Conservation (phyloP, 2,797 vertebrate species). For the Trachurus trachurus region DNA sequence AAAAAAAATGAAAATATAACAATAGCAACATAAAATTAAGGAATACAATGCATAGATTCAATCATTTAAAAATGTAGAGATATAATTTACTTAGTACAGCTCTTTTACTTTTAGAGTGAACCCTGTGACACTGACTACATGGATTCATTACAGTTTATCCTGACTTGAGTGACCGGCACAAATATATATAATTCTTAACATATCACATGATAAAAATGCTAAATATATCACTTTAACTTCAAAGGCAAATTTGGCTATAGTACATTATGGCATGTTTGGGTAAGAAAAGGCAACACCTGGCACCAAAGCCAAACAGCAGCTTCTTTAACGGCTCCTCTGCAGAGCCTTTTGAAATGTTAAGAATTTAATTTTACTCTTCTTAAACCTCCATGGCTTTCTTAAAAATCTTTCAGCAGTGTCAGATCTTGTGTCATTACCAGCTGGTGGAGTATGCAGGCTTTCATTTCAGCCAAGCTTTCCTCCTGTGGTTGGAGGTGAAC, state of each 20-base stretch:
- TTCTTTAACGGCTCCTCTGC: conserved; percentile 63
- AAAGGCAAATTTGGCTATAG: conserved; percentile 83
- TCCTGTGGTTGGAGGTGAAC: conserved; percentile 12
- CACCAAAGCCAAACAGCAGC: conserved; percentile 77
- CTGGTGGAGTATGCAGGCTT: conserved; percentile 22
- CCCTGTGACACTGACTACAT: conserved; percentile 77
- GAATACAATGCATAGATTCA: conserved; percentile 95
- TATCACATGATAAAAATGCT: conserved; percentile 77
- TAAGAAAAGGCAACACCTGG: conserved; percentile 79
- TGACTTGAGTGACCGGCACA: conserved; percentile 86
- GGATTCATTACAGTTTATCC: conserved; percentile 80
- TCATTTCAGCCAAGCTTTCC: conserved; percentile 21
- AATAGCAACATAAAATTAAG: conserved; percentile 90
- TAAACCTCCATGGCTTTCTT: conserved; percentile 30
- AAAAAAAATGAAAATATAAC: conserved; percentile 81
- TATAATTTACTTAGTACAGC: conserved; percentile 88
- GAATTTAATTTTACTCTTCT: conserved; percentile 38
- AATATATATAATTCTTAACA: conserved; percentile 76
- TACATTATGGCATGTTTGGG: conserved; percentile 78
- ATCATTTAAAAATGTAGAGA: conserved; percentile 91
- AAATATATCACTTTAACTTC: conserved; percentile 76
- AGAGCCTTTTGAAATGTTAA: conserved; percentile 68
- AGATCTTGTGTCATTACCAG: conserved; percentile 17
- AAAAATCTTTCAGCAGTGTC: conserved; percentile 31
- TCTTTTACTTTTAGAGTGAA: conserved; percentile 79